These are phyloP conservation scores for Lasioglossum pauxillum DNA, from an alignment of 2,888 invertebrate genomes.

Conservation along the genomic window DNA sequence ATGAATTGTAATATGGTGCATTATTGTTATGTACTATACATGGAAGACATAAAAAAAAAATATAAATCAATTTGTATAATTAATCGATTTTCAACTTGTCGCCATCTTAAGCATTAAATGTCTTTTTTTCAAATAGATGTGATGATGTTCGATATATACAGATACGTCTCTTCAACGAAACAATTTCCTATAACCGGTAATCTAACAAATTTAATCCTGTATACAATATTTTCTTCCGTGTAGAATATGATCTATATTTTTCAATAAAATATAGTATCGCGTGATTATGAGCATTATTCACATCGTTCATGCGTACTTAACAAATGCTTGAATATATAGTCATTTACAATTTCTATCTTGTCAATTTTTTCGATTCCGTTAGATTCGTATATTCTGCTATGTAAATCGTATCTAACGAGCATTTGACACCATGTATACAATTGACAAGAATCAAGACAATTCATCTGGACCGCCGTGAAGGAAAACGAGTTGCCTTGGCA, in stretches of 20 bases:
- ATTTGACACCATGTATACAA: constrained; percentile 62
- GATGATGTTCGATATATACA: constrained; percentile 60
- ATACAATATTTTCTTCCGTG: constrained; percentile 29
- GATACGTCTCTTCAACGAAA: constrained; percentile 27
- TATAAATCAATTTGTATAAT: constrained; percentile 59
- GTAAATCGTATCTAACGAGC: constrained; percentile 44
- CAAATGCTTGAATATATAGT: constrained; percentile 47
- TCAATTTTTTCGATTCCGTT: constrained; percentile 38
- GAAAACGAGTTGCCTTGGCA: constrained; percentile 50
- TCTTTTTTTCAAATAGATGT: constrained; percentile 60
- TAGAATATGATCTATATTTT: constrained; percentile 48
- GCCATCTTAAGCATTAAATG: constrained; percentile 54
- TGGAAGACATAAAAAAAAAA: constrained; percentile 71
- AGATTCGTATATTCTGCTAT: constrained; percentile 34
- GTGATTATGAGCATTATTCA: constrained; percentile 53
- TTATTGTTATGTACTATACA: constrained; percentile 45
- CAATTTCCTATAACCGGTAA: constrained; percentile 24
- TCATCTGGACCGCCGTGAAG: constrained; percentile 47
- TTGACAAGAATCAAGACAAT: constrained; percentile 60
- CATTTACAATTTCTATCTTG: constrained; percentile 44
- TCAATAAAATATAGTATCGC: constrained; percentile 52
- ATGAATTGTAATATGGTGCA: constrained; percentile 21
- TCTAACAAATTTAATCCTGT: constrained; percentile 45
- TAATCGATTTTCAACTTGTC: constrained; percentile 40
- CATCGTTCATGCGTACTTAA: constrained; percentile 33